Percentiles rank a stretch among this genome's conserved stretches.
Evolutionary conservation across 1,140 invertebrate genomes (phyloP).

Genomic region (Pogonus chalceus): DNA sequence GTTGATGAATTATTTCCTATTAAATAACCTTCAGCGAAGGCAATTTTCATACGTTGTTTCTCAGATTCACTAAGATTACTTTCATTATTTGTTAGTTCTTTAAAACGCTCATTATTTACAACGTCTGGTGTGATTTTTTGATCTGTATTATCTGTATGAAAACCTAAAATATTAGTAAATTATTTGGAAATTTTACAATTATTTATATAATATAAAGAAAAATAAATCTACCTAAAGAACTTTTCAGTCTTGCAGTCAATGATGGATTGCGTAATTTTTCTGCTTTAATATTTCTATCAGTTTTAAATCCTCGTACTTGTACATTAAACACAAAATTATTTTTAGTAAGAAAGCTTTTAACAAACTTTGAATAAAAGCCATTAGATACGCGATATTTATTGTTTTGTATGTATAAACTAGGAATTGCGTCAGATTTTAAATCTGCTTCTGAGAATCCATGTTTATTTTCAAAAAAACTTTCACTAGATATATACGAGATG

Average conservation of each 20-base stretch:
- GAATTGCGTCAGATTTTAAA: conserved; percentile 19
- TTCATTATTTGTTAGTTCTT: conserved; percentile 27
- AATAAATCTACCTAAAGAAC: conserved; percentile 40
- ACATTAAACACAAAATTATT: conserved; percentile 39
- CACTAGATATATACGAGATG: conserved; percentile 27
- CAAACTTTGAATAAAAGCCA: conserved; percentile 25
- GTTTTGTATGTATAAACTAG: conserved; percentile 24
- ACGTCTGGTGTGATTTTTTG: conserved; percentile 17
- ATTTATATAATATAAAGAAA: not conserved
- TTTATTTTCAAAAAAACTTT: conserved; percentile 34
- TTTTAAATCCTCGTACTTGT: conserved; percentile 61
- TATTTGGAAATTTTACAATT: too few species aligned
- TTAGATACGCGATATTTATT: conserved; percentile 19
- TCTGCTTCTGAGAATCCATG: conserved; percentile 26
- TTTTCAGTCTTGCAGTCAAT: conserved; percentile 46
- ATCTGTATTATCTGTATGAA: conserved; percentile 15
- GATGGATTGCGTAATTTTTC: conserved; percentile 60
- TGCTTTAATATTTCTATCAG: conserved; percentile 54
- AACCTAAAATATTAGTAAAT: conserved; percentile 5
- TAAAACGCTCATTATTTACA: conserved; percentile 27
- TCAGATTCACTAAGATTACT: conserved; percentile 39
- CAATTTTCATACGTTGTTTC: conserved; percentile 67
- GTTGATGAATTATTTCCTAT: conserved; percentile 47
- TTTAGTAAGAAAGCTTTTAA: conserved; percentile 20
- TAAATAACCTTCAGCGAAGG: conserved; percentile 84